Evolutionary conservation across 2,888 invertebrate species (phyloP), one percentile per base, ranked within the genome.

Genomic region (Meganola albula): DNA sequence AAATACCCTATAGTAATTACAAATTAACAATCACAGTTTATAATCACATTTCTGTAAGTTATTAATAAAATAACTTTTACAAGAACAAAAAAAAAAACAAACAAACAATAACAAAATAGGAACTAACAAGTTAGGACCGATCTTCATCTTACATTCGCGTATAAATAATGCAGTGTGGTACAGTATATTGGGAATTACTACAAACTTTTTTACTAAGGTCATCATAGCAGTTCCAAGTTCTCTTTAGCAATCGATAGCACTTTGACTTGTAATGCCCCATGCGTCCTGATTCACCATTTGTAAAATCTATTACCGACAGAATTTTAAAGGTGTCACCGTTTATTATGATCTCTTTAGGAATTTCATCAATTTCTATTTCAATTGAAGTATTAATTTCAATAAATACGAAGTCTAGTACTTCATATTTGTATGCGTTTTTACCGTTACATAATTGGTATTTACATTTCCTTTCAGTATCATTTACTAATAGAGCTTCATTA

Each of bases 401-500:
- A 31, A 36, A 36, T 27, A 36, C 27, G 27, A 37, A 28, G 24
- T 28, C 21, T 27, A 30, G 22, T 30, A 37, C 29, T 30, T 37
- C 29, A 33, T 37, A 37, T 30, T 30, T 28, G 32, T 37, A 37
- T 32, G 27, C 25, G 28, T 37, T 37, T 28, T 32, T 28, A 32
- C 37, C 31, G 22, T 32, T 29, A 37, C 37, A 37, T 32, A 32
- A 25, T 32, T 25, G 28, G 22, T 32, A 29, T 32, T 33, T 37
- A 33, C 37, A 37, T 37, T 29, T 33, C 29, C 37, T 33, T 23
- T 27, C 23, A 23, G 33, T 18, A 33, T 33, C 33, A 23, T 28
- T 37, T 29, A 37, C 26, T 33, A 37, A 37, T 29, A 33, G 28
- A 29, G 37, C 31, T 32, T 37, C 26, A 32, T 29, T 32, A 29